Evolutionary conservation across 2,888 invertebrate genomes (phyloP).

Genomic region (Scotopteryx bipunctaria): DNA sequence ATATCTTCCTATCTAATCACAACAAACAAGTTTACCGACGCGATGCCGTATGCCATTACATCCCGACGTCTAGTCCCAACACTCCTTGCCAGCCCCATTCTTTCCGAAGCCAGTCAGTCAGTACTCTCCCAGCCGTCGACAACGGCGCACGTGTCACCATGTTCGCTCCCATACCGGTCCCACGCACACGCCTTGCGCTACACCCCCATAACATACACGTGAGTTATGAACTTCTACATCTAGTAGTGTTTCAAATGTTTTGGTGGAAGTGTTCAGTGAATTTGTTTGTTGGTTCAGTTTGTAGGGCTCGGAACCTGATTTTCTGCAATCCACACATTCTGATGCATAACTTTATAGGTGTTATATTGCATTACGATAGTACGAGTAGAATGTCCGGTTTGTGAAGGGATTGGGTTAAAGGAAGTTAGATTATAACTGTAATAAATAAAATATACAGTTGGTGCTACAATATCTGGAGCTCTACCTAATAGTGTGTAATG

Average conservation of each 20-base stretch:
- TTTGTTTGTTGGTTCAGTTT: slow-evolving; percentile 6
- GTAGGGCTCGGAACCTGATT: slow-evolving; percentile 64
- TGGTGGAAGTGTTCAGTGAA: slow-evolving; percentile 20
- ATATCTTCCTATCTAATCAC: slow-evolving; percentile 23
- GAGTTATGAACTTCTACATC: slow-evolving; percentile 44
- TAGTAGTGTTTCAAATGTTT: slow-evolving; percentile 12
- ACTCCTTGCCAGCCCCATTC: slow-evolving; percentile 15
- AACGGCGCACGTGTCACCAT: slow-evolving; percentile 56
- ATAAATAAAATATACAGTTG: background rate
- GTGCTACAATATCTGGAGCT: background rate
- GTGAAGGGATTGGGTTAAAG: slow-evolving; percentile 21
- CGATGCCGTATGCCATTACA: slow-evolving; percentile 7
- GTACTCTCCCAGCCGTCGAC: slow-evolving; percentile 42
- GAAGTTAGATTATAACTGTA: slow-evolving; percentile 15
- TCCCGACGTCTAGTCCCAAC: slow-evolving; percentile 4
- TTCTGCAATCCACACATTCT: slow-evolving; percentile 72
- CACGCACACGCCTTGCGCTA: slow-evolving; percentile 69
- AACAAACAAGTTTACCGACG: slow-evolving; percentile 21
- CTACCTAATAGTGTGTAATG: too few relatives aligned
- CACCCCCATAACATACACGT: slow-evolving; percentile 78
- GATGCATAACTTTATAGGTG: slow-evolving; percentile 53
- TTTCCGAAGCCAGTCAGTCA: slow-evolving; percentile 11
- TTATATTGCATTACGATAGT: slow-evolving; percentile 22
- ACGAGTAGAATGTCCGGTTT: slow-evolving; percentile 18
- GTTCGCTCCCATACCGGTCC: slow-evolving; percentile 66